Conservation (phyloP, 2,888 invertebrate species). For the Hydroisotoma schaefferi region DNA sequence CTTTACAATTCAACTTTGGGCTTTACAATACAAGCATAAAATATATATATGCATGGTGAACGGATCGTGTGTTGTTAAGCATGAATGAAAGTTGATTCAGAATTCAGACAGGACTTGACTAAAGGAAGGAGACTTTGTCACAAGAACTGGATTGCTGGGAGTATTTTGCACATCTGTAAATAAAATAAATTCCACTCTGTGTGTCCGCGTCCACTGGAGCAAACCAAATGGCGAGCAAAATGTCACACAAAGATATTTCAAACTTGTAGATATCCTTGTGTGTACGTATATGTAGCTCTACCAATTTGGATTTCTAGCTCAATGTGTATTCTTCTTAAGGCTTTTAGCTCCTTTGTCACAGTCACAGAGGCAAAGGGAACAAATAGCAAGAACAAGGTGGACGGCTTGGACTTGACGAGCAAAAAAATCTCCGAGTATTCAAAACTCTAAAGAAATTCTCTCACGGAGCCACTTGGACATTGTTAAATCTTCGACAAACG, state of each 20-base stretch:
- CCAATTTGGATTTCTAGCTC: too few species aligned
- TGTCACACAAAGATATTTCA: neutral
- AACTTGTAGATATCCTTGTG: neutral
- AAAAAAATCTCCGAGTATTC: conserved; percentile 4
- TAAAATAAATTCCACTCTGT: neutral
- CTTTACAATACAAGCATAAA: too few species aligned
- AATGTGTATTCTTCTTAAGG: neutral
- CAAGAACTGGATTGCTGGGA: too few species aligned
- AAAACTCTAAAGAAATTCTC: neutral
- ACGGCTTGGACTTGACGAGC: too few species aligned
- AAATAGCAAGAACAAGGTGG: too few species aligned
- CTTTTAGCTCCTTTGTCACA: neutral
- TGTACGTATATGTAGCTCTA: too few species aligned
- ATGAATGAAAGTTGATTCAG: too few species aligned
- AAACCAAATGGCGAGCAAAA: neutral
- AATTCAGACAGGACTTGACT: neutral
- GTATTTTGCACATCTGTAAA: conserved; percentile 11
- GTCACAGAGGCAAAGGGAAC: conserved; percentile 2
- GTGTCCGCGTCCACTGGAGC: neutral
- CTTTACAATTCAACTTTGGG: too few species aligned
- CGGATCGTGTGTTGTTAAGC: too few species aligned
- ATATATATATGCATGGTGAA: too few species aligned
- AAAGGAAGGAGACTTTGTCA: neutral
- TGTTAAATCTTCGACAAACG: neutral
- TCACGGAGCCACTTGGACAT: conserved; percentile 14